Conservation (phyloP, 2,113 vertebrate genomes). For the Mellivora capensis region DNA sequence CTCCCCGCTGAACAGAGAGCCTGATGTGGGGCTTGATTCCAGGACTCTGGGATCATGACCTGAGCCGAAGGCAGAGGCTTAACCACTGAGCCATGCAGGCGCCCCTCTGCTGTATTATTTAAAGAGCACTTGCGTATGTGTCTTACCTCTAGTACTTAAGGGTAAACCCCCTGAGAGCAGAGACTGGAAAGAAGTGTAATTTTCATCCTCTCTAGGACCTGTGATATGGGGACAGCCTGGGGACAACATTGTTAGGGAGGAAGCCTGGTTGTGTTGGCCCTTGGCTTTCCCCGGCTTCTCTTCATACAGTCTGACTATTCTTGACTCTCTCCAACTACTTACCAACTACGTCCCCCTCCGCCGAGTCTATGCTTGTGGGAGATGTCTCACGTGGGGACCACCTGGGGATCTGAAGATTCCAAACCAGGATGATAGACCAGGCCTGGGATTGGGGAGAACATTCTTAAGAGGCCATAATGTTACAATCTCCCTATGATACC, state of each 20-base stretch:
- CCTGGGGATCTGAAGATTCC: no score
- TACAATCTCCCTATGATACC: background rate
- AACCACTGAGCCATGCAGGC: no score
- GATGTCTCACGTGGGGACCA: no score
- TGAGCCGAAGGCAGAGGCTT: no score
- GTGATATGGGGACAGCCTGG: background rate
- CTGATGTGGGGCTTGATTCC: no score
- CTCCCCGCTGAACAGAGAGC: no score
- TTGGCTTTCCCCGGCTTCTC: background rate
- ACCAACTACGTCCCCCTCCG: background rate
- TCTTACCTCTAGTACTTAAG: background rate
- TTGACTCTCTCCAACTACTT: background rate
- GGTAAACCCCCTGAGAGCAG: background rate
- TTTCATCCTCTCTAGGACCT: background rate
- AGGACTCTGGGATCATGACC: no score
- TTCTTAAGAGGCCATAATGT: background rate
- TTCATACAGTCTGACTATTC: background rate
- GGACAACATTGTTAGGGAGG: background rate
- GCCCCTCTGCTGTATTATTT: no score
- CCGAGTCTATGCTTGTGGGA: background rate
- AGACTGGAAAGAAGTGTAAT: no score
- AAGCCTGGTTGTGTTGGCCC: background rate
- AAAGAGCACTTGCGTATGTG: background rate
- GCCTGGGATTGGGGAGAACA: rapidly evolving
- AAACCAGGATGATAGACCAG: rapidly evolving